Conservation (phyloP, 2,113 vertebrate species). For the Neotoma lepida region DNA sequence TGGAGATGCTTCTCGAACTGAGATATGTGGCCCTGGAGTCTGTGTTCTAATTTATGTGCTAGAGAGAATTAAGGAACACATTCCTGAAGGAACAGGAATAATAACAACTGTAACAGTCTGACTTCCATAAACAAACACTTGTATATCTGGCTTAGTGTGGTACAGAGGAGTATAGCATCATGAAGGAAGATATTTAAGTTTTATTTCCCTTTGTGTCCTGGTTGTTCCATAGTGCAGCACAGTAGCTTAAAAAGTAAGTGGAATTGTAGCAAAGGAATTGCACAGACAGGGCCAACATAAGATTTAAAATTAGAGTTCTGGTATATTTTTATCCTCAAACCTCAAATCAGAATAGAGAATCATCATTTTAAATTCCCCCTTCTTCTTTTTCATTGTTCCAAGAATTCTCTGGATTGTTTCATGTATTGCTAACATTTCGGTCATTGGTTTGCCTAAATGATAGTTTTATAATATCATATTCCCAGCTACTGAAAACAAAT, state of each 20-base stretch:
- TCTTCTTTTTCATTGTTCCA: background rate
- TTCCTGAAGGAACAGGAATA: background rate
- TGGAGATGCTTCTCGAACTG: background rate
- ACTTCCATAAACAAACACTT: background rate
- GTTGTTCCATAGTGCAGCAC: background rate
- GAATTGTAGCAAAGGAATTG: background rate
- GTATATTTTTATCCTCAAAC: background rate
- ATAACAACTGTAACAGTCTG: background rate
- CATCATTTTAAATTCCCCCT: background rate
- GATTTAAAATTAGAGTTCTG: background rate
- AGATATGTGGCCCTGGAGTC: background rate
- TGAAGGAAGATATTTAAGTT: background rate
- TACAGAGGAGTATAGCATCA: background rate
- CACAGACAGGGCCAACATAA: background rate
- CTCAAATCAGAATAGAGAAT: background rate
- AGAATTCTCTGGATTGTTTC: background rate
- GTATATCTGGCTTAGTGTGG: background rate
- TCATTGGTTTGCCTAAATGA: slow-evolving; percentile 13
- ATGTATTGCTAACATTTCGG: slow-evolving; percentile 1
- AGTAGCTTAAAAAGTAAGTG: background rate
- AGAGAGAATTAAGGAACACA: background rate
- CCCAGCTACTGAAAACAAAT: background rate
- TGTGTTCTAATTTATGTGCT: background rate
- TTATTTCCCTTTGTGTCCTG: background rate
- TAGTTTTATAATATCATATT: slow-evolving; percentile 33